A percentile compares a stretch with the other conserved stretches of the same genome.
Conservation (phyloP, 2,888 invertebrate genomes). For the Trissonchulus sp. region DNA sequence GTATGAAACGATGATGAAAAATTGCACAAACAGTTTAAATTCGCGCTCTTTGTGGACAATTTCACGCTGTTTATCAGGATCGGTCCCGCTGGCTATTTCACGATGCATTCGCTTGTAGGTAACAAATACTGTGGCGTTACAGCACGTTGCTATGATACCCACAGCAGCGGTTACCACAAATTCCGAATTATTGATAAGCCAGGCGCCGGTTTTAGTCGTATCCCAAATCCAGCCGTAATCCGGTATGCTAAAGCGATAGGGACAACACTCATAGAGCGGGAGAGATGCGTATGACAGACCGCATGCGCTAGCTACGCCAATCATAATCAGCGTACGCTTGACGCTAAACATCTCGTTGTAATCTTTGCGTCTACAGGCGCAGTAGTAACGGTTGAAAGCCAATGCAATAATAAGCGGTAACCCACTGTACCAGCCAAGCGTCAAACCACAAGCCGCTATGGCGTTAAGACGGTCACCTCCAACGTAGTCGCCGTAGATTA, state of each 20-base stretch:
- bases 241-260: too few relatives aligned
- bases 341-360: neutral
- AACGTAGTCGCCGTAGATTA: too few relatives aligned
- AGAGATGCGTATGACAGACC: neutral
- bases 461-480: neutral
- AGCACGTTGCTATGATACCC: neutral
- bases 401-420: neutral
- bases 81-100: neutral
- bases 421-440: neutral
- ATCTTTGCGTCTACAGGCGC: neutral
- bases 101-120: neutral
- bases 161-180: neutral
- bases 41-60: neutral
- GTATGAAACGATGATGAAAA: neutral
- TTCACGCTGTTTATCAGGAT: neutral
- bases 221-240: neutral
- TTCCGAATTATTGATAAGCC: too few relatives aligned
- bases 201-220: too few relatives aligned
- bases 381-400: neutral
- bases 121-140: neutral
- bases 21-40: neutral
- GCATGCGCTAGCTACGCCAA: neutral
- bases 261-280: neutral
- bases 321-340: neutral
- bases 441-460: neutral